A percentile compares a stretch with the other conserved stretches of the same genome.
Evolutionary conservation across 1,140 invertebrate species (phyloP).

Genomic region (Leptonema lineaticorne): DNA sequence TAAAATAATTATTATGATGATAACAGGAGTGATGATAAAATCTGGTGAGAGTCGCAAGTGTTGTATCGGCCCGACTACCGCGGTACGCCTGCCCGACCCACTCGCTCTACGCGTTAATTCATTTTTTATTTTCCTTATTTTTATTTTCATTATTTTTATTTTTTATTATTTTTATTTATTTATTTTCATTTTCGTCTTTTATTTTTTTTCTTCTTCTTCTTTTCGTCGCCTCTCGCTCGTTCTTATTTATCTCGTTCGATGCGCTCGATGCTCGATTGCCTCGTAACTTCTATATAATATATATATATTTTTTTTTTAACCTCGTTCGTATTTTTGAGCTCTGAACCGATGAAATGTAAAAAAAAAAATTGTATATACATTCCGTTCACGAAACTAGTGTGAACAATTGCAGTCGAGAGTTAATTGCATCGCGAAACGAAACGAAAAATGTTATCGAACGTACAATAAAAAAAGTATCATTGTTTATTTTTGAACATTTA

Average conservation of each 20-base stretch:
- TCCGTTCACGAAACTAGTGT: slow-evolving; percentile 6
- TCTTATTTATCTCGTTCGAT: too few species aligned
- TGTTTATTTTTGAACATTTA: neutral
- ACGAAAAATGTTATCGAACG: neutral
- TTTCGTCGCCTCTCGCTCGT: neutral
- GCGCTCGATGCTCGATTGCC: too few species aligned
- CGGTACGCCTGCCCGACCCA: slow-evolving; percentile 13
- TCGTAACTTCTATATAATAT: too few species aligned
- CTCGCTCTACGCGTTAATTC: slow-evolving; percentile 14
- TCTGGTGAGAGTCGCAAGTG: slow-evolving; percentile 12
- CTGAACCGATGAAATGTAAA: too few species aligned
- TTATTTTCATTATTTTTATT: too few species aligned
- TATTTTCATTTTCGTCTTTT: neutral
- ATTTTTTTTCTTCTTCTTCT: neutral
- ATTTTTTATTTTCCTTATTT: too few species aligned
- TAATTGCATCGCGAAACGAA: slow-evolving; percentile 7
- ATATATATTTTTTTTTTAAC: too few species aligned
- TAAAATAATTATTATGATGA: slow-evolving; percentile 20
- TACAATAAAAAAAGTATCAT: neutral
- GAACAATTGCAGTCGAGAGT: neutral
- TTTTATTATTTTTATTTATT: too few species aligned
- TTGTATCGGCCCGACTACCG: slow-evolving; percentile 27
- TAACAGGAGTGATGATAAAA: slow-evolving; percentile 30
- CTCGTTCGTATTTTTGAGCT: too few species aligned
- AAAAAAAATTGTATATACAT: neutral